Evolutionary conservation across 1,140 invertebrate species (phyloP).

Genomic region (Ptiloglossa arizonensis): DNA sequence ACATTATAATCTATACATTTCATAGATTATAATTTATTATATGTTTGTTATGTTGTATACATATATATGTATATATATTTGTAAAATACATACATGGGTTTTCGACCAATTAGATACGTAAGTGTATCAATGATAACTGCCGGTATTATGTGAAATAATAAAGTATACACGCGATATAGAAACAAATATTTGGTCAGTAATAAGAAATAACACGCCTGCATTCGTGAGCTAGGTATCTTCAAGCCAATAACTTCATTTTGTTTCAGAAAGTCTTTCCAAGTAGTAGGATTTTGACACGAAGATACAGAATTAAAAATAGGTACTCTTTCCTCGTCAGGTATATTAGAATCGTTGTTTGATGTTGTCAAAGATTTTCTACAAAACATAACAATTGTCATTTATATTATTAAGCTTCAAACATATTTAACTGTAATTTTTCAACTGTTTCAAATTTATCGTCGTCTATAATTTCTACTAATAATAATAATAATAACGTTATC

Average conservation of each 20-base stretch:
- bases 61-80: too few relatives aligned
- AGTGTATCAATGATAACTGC: constrained; percentile 75
- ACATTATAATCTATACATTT: neutral
- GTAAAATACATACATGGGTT: constrained; percentile 74
- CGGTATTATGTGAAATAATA: constrained; percentile 79
- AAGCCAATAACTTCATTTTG: constrained; percentile 77
- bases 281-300: constrained; percentile 83
- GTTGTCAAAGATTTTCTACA: constrained; percentile 24
- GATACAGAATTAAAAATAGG: constrained; percentile 85
- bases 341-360: neutral
- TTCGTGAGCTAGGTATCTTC: constrained; percentile 75
- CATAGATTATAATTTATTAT: neutral
- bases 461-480: neutral
- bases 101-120: constrained; percentile 69
- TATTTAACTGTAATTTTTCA: neutral
- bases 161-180: constrained; percentile 79
- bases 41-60: neutral
- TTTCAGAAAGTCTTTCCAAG: constrained; percentile 83
- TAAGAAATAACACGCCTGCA: constrained; percentile 82
- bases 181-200: constrained; percentile 77
- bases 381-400: constrained; percentile 8
- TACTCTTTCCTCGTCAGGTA: constrained; percentile 8
- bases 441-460: neutral
- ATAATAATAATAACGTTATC: neutral
- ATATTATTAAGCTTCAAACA: neutral